A percentile compares a stretch with the other conserved stretches of the same genome.
Evolutionary conservation across 2,888 invertebrate species (phyloP).

Genomic region (Troides helena): DNA sequence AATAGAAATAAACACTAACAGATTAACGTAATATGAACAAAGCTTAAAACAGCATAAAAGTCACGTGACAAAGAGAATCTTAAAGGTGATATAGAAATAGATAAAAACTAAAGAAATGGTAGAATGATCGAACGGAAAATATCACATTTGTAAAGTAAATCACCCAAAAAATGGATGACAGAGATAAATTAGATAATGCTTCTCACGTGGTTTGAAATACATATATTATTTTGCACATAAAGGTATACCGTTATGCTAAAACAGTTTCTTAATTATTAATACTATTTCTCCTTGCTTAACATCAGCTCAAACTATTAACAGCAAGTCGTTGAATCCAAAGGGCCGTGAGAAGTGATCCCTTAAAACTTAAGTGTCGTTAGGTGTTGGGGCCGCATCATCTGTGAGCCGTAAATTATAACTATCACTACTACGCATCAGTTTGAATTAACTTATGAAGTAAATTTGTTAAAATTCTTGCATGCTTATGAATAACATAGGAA

Average conservation of each 20-base stretch:
- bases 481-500: not conserved
- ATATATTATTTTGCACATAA: not conserved
- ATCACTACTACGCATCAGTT: slow-evolving; percentile 7
- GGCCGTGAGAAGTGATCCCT: slow-evolving; percentile 17
- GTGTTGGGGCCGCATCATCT: slow-evolving; percentile 35
- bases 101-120: too few relatives aligned
- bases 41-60: too few relatives aligned
- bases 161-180: too few relatives aligned
- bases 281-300: slow-evolving; percentile 6
- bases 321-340: slow-evolving; percentile 20
- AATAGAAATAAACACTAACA: too few relatives aligned
- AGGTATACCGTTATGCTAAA: not conserved
- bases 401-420: slow-evolving; percentile 24
- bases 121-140: too few relatives aligned
- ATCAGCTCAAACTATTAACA: slow-evolving; percentile 22
- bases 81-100: too few relatives aligned
- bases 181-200: too few relatives aligned
- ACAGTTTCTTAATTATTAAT: not conserved
- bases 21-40: too few relatives aligned
- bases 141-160: too few relatives aligned
- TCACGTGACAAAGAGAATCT: too few relatives aligned
- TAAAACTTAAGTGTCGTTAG: slow-evolving; percentile 38
- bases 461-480: slow-evolving; percentile 8
- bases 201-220: not conserved
- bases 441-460: slow-evolving; percentile 1